Conservation (phyloP, 1,140 invertebrate genomes). For the Drosophila parabipectinata region DNA sequence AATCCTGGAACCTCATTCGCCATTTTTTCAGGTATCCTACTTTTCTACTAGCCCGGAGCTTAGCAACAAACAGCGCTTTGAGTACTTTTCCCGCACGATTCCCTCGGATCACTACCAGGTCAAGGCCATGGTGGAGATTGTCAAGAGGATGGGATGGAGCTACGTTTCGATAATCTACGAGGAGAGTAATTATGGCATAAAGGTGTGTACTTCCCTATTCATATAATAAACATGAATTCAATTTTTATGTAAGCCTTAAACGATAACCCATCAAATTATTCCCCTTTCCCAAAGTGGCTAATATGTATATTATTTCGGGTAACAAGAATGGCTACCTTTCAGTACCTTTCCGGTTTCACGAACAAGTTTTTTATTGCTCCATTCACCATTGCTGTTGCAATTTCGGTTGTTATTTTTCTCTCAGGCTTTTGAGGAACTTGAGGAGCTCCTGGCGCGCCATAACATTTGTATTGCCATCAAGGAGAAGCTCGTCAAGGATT, state of each 20-base stretch:
- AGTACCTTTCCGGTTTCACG: neutral
- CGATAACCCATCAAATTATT: neutral
- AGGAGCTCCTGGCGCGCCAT: slow-evolving; percentile 91
- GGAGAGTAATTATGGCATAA: slow-evolving; percentile 98
- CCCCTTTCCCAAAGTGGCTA: neutral
- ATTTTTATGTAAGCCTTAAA: neutral
- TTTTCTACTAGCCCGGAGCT: slow-evolving; percentile 97
- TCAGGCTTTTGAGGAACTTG: slow-evolving; percentile 97
- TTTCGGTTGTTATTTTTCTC: slow-evolving; percentile 18
- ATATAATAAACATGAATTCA: neutral
- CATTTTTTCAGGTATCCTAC: slow-evolving; percentile 92
- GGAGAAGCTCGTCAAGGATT: slow-evolving; percentile 97
- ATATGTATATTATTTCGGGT: neutral
- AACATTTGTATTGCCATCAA: slow-evolving; percentile 97
- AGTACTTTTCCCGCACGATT: slow-evolving; percentile 97
- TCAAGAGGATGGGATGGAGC: slow-evolving; percentile 94
- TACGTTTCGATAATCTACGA: slow-evolving; percentile 98
- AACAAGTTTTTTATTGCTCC: slow-evolving; percentile 38
- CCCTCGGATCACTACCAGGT: slow-evolving; percentile 98
- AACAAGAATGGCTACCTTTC: neutral
- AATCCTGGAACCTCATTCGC: neutral
- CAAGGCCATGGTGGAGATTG: slow-evolving; percentile 97
- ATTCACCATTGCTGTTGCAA: slow-evolving; percentile 17
- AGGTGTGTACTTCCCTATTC: slow-evolving; percentile 86
- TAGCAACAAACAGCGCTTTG: slow-evolving; percentile 97